phyloP scores from a whole-genome alignment of 2,888 invertebrate genomes.

The Chalcis sispes region DNA sequence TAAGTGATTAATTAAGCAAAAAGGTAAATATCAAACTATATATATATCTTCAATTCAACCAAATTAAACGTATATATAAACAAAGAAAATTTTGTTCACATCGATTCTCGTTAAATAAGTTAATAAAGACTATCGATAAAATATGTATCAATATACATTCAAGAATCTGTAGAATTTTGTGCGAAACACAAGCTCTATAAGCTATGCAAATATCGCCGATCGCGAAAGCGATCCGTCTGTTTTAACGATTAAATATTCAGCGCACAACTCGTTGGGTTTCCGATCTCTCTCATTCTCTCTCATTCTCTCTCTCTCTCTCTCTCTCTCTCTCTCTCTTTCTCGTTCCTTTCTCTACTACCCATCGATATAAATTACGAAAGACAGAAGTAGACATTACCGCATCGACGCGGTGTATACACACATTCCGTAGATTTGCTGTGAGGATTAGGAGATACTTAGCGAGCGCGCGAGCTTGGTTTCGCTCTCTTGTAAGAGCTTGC shows the following conservation, averaged over 20 bases:
- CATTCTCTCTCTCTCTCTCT: neutral
- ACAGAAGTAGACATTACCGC: conserved; percentile 17
- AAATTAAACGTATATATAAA: too few relatives aligned
- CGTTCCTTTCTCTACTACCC: too few relatives aligned
- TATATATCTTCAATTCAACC: too few relatives aligned
- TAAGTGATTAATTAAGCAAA: too few relatives aligned
- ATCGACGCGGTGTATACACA: neutral
- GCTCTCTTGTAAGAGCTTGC: neutral
- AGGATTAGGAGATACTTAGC: conserved; percentile 49
- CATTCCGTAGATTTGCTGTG: neutral
- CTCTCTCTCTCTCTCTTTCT: neutral
- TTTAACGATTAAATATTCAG: conserved; percentile 5
- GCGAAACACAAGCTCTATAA: neutral
- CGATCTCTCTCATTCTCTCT: neutral
- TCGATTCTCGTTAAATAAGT: too few relatives aligned
- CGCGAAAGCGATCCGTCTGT: neutral
- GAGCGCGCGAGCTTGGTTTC: conserved; percentile 1
- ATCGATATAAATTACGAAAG: conserved; percentile 27
- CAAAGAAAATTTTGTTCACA: too few relatives aligned
- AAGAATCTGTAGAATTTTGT: too few relatives aligned
- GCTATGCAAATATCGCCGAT: neutral
- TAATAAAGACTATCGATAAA: too few relatives aligned
- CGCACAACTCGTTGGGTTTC: neutral
- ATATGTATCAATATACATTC: too few relatives aligned
- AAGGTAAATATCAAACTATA: too few relatives aligned